Conservation (phyloP, 2,797 vertebrate genomes). For the Staurois parvus region DNA sequence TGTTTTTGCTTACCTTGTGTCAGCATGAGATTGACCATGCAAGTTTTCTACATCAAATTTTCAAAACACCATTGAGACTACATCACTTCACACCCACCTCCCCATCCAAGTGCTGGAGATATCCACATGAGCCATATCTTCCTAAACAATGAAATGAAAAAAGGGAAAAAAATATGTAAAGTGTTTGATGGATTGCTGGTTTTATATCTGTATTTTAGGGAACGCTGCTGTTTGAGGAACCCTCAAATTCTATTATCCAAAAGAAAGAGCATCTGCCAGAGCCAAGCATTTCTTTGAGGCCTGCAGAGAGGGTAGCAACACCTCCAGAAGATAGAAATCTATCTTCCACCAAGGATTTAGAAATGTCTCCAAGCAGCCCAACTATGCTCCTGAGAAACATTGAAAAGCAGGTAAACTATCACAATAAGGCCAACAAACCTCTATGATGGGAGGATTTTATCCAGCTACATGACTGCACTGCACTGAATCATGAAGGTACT, state of each 20-base stretch:
- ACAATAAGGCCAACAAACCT: slow-evolving; percentile 26
- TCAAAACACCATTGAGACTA: too few species aligned
- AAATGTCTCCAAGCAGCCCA: slow-evolving; percentile 90
- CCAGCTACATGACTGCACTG: slow-evolving; percentile 59
- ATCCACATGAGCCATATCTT: too few species aligned
- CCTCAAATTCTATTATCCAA: slow-evolving; percentile 82
- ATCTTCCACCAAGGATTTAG: slow-evolving; percentile 81
- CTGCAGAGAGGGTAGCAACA: slow-evolving; percentile 73
- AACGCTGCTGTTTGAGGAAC: slow-evolving; percentile 86
- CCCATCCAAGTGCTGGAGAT: too few species aligned
- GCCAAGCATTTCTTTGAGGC: slow-evolving; percentile 74
- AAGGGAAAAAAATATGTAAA: background rate
- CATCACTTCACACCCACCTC: too few species aligned
- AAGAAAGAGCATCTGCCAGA: slow-evolving; percentile 80
- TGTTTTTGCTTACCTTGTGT: too few species aligned
- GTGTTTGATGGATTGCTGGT: slow-evolving; percentile 64
- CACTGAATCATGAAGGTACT: slow-evolving; percentile 60
- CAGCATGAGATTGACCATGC: too few species aligned
- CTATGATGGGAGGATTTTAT: slow-evolving; percentile 23
- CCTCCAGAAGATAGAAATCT: slow-evolving; percentile 73
- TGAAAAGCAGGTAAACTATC: slow-evolving; percentile 89
- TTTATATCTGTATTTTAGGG: slow-evolving; percentile 80
- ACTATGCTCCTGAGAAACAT: slow-evolving; percentile 91
- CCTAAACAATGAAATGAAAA: too few species aligned
- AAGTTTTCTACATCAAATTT: too few species aligned